Conservation (phyloP, 2,797 vertebrate species). For the Cyprinodon diabolis region DNA sequence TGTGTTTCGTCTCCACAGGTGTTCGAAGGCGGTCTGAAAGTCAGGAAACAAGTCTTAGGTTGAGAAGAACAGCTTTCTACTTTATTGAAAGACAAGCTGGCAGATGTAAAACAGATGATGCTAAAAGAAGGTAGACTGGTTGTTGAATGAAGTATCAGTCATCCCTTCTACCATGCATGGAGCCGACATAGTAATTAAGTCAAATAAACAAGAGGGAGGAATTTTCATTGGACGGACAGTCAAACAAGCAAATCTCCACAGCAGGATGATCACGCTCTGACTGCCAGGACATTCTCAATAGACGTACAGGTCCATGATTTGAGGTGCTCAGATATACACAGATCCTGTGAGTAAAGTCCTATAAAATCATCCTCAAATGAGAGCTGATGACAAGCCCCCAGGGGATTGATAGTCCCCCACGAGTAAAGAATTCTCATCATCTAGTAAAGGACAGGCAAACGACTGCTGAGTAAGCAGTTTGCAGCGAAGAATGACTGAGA, state of each 20-base stretch:
- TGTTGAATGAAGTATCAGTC: conserved; percentile 79
- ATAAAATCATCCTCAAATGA: conserved; percentile 58
- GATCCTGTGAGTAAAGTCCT: conserved; percentile 30
- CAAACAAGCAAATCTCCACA: conserved; percentile 30
- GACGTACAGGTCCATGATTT: conserved; percentile 43
- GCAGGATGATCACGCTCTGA: conserved; percentile 1
- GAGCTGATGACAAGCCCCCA: conserved; percentile 54
- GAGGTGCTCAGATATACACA: conserved; percentile 43
- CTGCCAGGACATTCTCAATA: conserved; percentile 25
- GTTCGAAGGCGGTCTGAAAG: conserved; percentile 76
- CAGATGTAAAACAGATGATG: conserved; percentile 54
- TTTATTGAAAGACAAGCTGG: conserved; percentile 72
- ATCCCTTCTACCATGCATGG: conserved; percentile 53
- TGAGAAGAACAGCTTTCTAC: conserved; percentile 30
- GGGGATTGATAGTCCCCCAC: conserved; percentile 36
- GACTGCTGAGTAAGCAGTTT: conserved; percentile 65
- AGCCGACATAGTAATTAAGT: conserved; percentile 77
- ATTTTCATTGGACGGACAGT: conserved; percentile 68
- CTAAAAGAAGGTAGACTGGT: conserved; percentile 64
- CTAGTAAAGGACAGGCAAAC: conserved; percentile 57
- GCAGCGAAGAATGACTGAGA: conserved; percentile 31
- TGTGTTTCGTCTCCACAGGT: conserved; percentile 71
- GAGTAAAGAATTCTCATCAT: conserved; percentile 42
- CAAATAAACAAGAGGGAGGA: conserved; percentile 78
- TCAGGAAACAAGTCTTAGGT: conserved; percentile 61